Conservation (phyloP, 2,113 vertebrate genomes). For the Pedetes capensis region DNA sequence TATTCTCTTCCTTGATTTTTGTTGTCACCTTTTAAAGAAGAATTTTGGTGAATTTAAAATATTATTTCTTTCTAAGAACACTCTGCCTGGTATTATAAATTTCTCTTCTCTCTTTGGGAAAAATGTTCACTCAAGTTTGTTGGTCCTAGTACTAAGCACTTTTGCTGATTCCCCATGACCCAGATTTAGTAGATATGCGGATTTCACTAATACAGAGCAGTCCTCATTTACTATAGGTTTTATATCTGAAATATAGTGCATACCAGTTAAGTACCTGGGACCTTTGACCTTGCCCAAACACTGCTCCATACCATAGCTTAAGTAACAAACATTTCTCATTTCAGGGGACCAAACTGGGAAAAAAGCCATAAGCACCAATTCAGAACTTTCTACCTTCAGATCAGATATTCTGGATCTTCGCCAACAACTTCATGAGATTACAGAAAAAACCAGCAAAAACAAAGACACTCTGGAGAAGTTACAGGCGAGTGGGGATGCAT, state of each 20-base stretch:
- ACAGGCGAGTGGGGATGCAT: constrained; percentile 86
- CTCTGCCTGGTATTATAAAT: not conserved
- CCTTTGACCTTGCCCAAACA: not conserved
- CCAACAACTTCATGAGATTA: constrained; percentile 90
- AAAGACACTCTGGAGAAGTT: constrained; percentile 91
- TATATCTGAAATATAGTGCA: not conserved
- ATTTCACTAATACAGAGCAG: not conserved
- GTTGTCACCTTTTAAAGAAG: not conserved
- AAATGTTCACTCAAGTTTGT: not conserved
- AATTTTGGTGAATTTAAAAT: constrained; percentile 10
- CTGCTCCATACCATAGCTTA: not conserved
- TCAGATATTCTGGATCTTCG: constrained; percentile 90
- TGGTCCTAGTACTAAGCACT: not conserved
- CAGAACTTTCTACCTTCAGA: constrained; percentile 93
- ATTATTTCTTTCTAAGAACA: constrained; percentile 9
- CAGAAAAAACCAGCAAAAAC: constrained; percentile 90
- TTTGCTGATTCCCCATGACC: not conserved
- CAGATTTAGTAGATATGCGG: not conserved
- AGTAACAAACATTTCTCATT: constrained; percentile 55
- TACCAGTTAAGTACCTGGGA: not conserved
- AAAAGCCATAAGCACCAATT: constrained; percentile 92
- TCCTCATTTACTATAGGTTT: not conserved
- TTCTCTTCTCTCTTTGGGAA: not conserved
- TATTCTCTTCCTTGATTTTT: constrained; percentile 13
- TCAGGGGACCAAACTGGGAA: constrained; percentile 92